These are phyloP conservation scores for Ivindomyrus marchei DNA, from an alignment of 2,113 vertebrate species.

Conservation along the genomic window DNA sequence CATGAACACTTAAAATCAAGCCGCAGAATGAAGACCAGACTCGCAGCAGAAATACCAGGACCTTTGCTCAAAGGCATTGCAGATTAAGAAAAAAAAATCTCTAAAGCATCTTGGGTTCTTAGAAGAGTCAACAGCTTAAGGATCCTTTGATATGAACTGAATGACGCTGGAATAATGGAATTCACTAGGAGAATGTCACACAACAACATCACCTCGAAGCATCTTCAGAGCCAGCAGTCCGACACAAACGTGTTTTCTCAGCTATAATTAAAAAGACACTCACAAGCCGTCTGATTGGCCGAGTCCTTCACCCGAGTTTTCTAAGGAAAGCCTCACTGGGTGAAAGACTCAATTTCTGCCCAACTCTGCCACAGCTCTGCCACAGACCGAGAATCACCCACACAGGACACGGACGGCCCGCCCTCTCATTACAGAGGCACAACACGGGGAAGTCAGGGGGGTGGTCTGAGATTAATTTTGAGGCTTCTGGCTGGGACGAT, in stretches of 20 bases:
- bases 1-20: background rate
- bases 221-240: background rate
- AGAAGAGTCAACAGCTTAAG: background rate
- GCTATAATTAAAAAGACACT: background rate
- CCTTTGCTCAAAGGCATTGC: background rate
- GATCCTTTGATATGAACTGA: background rate
- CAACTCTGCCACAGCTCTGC: conserved; percentile 29
- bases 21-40: background rate
- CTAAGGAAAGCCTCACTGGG: background rate
- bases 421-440: conserved; percentile 9
- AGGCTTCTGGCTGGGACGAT: conserved; percentile 23
- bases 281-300: conserved; percentile 15
- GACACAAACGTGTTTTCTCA: background rate
- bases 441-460: conserved; percentile 14
- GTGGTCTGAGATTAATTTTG: conserved; percentile 37
- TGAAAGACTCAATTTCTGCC: background rate
- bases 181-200: background rate
- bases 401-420: conserved; percentile 9
- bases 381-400: conserved; percentile 28
- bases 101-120: background rate
- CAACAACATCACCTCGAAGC: background rate
- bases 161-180: background rate
- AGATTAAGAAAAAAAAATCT: conserved; percentile 5
- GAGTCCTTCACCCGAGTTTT: background rate
- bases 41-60: background rate